Percentiles rank a stretch among this genome's conserved stretches.
phyloP scores from a whole-genome alignment of 2,797 vertebrate species.

The Emydoidea blandingii region DNA sequence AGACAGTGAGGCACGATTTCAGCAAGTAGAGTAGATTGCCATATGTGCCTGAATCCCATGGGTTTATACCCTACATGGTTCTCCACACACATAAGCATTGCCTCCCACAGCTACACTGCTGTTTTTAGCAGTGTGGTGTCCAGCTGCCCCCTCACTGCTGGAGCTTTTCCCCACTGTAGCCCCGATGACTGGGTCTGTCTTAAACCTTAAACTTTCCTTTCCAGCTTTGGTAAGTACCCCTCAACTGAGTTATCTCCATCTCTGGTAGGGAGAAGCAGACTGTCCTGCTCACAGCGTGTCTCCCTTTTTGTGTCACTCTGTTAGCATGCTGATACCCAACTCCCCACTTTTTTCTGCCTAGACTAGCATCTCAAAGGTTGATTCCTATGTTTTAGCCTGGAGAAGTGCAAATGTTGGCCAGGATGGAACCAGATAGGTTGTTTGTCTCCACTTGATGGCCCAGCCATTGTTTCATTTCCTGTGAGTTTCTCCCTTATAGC shows the following conservation, averaged over 20 bases:
- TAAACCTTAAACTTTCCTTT: neutral
- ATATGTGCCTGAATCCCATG: neutral
- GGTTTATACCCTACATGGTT: neutral
- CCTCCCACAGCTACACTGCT: too few relatives aligned
- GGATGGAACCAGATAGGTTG: neutral
- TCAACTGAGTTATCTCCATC: neutral
- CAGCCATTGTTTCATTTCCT: neutral
- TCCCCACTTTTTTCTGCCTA: neutral
- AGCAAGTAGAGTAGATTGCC: neutral
- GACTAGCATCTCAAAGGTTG: neutral
- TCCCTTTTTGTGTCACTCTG: neutral
- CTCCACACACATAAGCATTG: neutral
- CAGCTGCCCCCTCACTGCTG: too few relatives aligned
- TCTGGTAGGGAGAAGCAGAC: neutral
- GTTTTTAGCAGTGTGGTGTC: too few relatives aligned
- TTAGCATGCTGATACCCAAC: neutral
- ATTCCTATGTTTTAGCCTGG: neutral
- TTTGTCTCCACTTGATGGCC: neutral
- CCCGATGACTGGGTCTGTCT: neutral
- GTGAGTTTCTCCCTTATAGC: neutral
- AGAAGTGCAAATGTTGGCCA: neutral
- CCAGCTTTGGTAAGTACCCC: too few relatives aligned
- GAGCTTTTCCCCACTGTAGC: too few relatives aligned
- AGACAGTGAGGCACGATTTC: neutral
- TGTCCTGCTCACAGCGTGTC: neutral